These are phyloP conservation scores for Drosophila varians DNA, from an alignment of 1,140 invertebrate genomes.

Conservation along the genomic window DNA sequence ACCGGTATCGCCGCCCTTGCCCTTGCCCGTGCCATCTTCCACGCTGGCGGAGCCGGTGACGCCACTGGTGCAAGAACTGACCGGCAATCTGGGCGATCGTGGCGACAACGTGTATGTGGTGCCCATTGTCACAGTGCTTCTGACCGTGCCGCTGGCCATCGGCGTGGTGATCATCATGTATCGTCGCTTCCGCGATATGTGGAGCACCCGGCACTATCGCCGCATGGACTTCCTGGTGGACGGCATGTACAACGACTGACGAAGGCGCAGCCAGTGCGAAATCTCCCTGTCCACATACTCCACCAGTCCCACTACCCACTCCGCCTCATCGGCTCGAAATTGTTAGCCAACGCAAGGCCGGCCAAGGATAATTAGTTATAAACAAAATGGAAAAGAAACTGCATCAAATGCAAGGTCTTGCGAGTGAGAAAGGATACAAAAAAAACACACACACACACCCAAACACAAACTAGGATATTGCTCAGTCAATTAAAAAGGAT, in stretches of 20 bases:
- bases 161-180: conserved; percentile 85
- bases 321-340: conserved; percentile 25
- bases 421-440: conserved; percentile 16
- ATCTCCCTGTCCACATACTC: conserved; percentile 5
- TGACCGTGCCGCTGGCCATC: conserved; percentile 84
- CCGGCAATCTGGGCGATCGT: conserved; percentile 57
- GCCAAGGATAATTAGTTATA: conserved; percentile 55
- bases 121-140: conserved; percentile 84
- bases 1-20: background rate
- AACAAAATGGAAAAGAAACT: conserved; percentile 29
- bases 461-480: conserved; percentile 35
- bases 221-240: conserved; percentile 88
- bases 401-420: conserved; percentile 53
- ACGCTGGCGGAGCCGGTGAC: conserved; percentile 16
- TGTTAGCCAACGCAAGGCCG: conserved; percentile 8
- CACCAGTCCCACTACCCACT: conserved; percentile 10
- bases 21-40: background rate
- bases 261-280: conserved; percentile 42
- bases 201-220: conserved; percentile 87
- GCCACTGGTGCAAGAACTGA: conserved; percentile 60
- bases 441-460: conserved; percentile 1
- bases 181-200: conserved; percentile 86
- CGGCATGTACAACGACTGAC: conserved; percentile 88
- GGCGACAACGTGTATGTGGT: conserved; percentile 84
- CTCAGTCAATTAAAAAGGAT: conserved; percentile 70